These are phyloP conservation scores for Albula goreensis DNA, from an alignment of 2,113 vertebrate species.

Conservation along the genomic window DNA sequence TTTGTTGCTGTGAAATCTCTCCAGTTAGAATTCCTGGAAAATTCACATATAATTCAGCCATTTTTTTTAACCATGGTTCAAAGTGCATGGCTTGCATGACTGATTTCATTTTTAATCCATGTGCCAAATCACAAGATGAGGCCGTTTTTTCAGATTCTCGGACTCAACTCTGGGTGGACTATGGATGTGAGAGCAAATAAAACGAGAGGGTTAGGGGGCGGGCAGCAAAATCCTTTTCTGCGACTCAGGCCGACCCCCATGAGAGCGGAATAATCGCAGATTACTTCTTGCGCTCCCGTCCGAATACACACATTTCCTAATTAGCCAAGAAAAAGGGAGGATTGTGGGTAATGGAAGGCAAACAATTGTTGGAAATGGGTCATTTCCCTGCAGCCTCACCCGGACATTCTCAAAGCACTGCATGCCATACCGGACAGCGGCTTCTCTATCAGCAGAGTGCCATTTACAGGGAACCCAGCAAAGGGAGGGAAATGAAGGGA, in stretches of 20 bases:
- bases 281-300: neutral
- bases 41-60: neutral
- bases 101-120: neutral
- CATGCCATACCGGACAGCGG: neutral
- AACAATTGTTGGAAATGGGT: slow-evolving; percentile 31
- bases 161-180: slow-evolving; percentile 7
- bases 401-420: slow-evolving; percentile 8
- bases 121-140: neutral
- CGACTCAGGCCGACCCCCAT: neutral
- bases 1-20: neutral
- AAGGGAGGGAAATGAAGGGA: too few relatives aligned
- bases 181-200: neutral
- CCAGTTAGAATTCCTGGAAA: neutral
- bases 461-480: neutral
- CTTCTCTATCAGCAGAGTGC: neutral
- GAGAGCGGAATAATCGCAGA: neutral
- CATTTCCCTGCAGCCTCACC: slow-evolving; percentile 24
- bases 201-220: neutral
- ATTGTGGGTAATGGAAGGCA: slow-evolving; percentile 19
- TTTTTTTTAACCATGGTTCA: neutral
- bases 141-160: neutral
- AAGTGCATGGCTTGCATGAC: neutral
- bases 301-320: slow-evolving; percentile 11
- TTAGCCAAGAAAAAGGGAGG: slow-evolving; percentile 4
- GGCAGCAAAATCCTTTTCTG: neutral